Base-by-base conservation (phyloP, 2,797 vertebrate species). In the Phoebastria nigripes region DNA sequence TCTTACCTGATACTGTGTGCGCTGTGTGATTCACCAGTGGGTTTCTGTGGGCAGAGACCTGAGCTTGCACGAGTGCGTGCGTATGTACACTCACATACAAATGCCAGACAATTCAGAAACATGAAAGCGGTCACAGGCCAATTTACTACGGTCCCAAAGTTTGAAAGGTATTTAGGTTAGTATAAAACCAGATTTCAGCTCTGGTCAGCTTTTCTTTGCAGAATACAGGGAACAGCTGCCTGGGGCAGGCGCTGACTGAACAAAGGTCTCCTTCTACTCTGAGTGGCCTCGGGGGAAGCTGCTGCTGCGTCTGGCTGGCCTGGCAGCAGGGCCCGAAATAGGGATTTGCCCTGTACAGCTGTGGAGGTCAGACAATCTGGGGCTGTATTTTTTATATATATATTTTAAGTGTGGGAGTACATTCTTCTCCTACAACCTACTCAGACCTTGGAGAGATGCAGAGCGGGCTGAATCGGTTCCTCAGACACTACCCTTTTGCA, bases 1-100 rank as follows among this genome's bases (percentile, higher is more conserved):
- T 86, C 28, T 33, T 28, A 39, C 54, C 9, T 6, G 5, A 66
- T 51, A 3, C 17, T 33, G 18, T 0, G 0, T 15, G 37, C 1
- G 0, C 26, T 63, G 15, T 52, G 55, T 39, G 52, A 87, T 63
- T 90, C 39, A 9, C n/a, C 1, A 3, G 19, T 21, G 18, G 19
- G 1, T 7, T 70, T 81, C 59, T 14, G 0, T 14, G 37, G 15
- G 52, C 62, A 91, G 26, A 79, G 49, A 56, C 37, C 69, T 24
- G 67, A 81, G 56, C 21, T 58, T 69, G 15, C 42, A 22, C 1
- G 1, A 59, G 12, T 5, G 5, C 4, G 8, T 22, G 17, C 4
- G 0, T 26, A 9, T 1, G 11, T 24, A 56, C 41, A 4, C 28
- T 69, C 73, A 8, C 29, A 24, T 25, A 28, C 24, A 12, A 9